These are phyloP conservation scores for Champsocephalus gunnari DNA, from an alignment of 2,797 vertebrate genomes.

Conservation along the genomic window DNA sequence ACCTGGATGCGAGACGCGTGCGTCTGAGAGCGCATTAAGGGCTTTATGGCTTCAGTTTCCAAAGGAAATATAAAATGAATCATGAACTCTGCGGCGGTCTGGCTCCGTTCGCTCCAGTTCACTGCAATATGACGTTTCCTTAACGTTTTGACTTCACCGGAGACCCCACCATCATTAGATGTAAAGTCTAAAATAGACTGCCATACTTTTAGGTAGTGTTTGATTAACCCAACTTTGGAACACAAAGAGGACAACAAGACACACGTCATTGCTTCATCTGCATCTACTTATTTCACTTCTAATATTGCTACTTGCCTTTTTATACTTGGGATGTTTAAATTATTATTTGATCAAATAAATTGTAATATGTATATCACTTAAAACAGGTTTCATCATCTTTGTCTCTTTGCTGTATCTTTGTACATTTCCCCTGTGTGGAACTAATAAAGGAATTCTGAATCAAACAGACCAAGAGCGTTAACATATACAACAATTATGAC, in stretches of 20 bases:
- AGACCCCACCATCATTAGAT: neutral
- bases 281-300: no score
- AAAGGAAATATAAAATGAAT: slow-evolving; percentile 24
- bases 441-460: no score
- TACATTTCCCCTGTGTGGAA: no score
- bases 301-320: no score
- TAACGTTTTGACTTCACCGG: neutral
- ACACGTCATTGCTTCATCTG: no score
- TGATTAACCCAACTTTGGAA: neutral
- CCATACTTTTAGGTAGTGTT: neutral
- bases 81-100: neutral
- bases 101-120: neutral
- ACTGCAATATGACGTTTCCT: neutral
- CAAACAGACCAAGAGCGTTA: neutral
- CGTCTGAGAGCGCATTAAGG: slow-evolving; percentile 6
- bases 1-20: slow-evolving; percentile 11
- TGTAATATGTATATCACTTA: no score
- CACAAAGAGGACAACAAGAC: no score
- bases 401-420: no score
- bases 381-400: no score
- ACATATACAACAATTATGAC: neutral
- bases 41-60: slow-evolving; percentile 4
- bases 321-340: no score
- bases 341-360: no score
- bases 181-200: neutral